Evolutionary conservation across 1,140 invertebrate species (phyloP).

Genomic region (Drosophila guanche): DNA sequence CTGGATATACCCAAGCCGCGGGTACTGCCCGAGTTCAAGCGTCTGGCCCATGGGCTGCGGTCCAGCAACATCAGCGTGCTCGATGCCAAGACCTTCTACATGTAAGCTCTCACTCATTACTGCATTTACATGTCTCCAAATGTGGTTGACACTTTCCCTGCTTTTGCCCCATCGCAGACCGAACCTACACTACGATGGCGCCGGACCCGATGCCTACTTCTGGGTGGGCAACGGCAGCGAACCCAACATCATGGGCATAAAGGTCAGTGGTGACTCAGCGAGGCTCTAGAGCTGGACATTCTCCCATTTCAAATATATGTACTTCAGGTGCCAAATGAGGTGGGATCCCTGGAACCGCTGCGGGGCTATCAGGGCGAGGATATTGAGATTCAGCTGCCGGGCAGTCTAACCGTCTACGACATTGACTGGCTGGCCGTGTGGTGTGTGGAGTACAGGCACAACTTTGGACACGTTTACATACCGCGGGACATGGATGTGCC

Average conservation of each 20-base stretch:
- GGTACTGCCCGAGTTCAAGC: slow-evolving; percentile 92
- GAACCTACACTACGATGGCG: slow-evolving; percentile 95
- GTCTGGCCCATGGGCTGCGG: slow-evolving; percentile 92
- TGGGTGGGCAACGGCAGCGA: slow-evolving; percentile 94
- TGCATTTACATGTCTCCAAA: too few species aligned
- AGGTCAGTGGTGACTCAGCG: slow-evolving; percentile 84
- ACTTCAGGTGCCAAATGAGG: slow-evolving; percentile 92
- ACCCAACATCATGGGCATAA: slow-evolving; percentile 92
- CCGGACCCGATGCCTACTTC: slow-evolving; percentile 95
- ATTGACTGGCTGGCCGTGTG: slow-evolving; percentile 96
- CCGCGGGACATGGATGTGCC: slow-evolving; percentile 95
- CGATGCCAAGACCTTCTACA: slow-evolving; percentile 95
- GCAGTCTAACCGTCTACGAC: slow-evolving; percentile 93
- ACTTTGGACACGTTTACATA: slow-evolving; percentile 95
- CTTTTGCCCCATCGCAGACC: slow-evolving; percentile 86
- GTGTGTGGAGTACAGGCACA: slow-evolving; percentile 93
- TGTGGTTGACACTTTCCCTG: background rate
- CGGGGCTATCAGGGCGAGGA: slow-evolving; percentile 94
- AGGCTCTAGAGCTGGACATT: background rate
- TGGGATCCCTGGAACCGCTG: slow-evolving; percentile 91
- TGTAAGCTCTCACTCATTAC: slow-evolving; percentile 32
- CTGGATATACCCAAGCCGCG: slow-evolving; percentile 90
- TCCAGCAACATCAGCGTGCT: slow-evolving; percentile 96
- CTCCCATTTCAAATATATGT: background rate
- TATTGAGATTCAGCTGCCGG: slow-evolving; percentile 94